phyloP scores from a whole-genome alignment of 1,140 invertebrate genomes.

The Luehdorfia chinensis region DNA sequence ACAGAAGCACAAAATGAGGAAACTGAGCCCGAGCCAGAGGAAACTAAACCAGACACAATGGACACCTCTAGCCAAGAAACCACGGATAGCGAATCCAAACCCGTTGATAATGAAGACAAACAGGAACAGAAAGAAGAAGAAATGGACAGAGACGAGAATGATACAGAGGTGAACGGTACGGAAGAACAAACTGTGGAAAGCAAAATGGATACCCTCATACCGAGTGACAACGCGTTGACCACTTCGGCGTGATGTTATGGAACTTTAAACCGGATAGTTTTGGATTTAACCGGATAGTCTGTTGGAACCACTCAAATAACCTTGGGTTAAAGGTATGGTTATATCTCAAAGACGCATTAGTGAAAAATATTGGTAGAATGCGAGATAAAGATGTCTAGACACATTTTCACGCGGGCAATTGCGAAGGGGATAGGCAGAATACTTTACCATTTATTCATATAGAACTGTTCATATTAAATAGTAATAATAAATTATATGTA shows the following conservation, averaged over 20 bases:
- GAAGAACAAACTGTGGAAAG: constrained; percentile 23
- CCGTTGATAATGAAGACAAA: constrained; percentile 18
- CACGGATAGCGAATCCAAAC: constrained; percentile 31
- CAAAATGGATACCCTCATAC: constrained; percentile 31
- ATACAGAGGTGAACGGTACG: constrained; percentile 27
- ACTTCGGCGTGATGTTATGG: constrained; percentile 47
- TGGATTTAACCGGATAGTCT: neutral
- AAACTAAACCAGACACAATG: constrained; percentile 38
- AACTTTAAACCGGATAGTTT: constrained; percentile 6
- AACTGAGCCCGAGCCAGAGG: constrained; percentile 19
- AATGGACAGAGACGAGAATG: constrained; percentile 19
- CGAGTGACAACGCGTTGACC: constrained; percentile 21
- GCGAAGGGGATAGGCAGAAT: constrained; percentile 9
- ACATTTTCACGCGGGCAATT: no score
- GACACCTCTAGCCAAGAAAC: constrained; percentile 57
- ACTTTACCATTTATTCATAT: neutral
- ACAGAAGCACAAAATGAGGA: constrained; percentile 26
- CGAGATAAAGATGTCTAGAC: no score
- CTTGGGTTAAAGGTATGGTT: no score
- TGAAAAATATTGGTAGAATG: no score
- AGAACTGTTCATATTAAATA: neutral
- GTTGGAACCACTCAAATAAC: no score
- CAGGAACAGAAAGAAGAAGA: constrained; percentile 18
- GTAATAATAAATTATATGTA: neutral
- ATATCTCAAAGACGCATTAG: no score